Conservation (phyloP, 1,140 invertebrate genomes). For the Zaprionus davidi region DNA sequence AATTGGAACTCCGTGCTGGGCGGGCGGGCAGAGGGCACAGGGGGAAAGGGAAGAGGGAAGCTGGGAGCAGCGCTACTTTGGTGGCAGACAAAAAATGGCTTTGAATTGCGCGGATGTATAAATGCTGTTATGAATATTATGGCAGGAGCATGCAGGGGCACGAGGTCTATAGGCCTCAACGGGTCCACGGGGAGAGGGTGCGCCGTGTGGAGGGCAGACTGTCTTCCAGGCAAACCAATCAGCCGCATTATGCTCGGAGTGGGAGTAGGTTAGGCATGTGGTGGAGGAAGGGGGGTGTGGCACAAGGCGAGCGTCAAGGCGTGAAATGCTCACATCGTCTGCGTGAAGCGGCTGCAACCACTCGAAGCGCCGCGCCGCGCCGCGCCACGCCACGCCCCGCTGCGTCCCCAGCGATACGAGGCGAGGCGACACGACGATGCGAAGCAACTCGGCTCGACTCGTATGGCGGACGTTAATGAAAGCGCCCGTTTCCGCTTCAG, state of each 20-base stretch:
- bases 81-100: conserved; percentile 15
- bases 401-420: neutral
- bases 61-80: neutral
- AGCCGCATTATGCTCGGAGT: conserved; percentile 34
- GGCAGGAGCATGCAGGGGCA: conserved; percentile 3
- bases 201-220: neutral
- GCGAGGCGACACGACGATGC: neutral
- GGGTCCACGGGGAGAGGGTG: neutral
- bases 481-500: conserved; percentile 66
- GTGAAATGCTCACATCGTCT: conserved; percentile 45
- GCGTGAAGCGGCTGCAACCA: conserved; percentile 30
- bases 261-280: neutral
- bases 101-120: conserved; percentile 66
- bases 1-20: neutral
- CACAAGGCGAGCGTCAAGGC: conserved; percentile 17
- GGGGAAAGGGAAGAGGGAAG: neutral
- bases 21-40: no score
- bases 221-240: conserved; percentile 37
- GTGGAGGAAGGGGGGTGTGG: no score
- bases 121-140: conserved; percentile 70
- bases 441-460: conserved; percentile 30
- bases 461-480: conserved; percentile 68
- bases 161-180: neutral
- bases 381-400: neutral
- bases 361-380: neutral